Base-by-base conservation (phyloP, 2,888 invertebrate genomes). In the Acronicta psi region DNA sequence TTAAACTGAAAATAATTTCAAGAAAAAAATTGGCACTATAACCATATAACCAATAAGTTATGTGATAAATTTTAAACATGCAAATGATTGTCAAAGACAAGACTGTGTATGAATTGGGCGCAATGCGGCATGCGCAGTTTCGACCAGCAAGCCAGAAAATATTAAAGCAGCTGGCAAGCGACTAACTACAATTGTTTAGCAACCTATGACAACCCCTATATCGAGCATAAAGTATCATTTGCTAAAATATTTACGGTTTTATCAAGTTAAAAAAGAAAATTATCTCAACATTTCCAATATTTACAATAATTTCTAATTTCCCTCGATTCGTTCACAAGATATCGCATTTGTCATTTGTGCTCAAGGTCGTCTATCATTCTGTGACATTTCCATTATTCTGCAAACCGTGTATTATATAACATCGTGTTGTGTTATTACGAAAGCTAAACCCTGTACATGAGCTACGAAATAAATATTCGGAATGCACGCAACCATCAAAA, bases 401-500 rank as follows among this genome's bases (percentile, higher is more conserved):
- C 64, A 62, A 73, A 38, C 13, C 46, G 36, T 36, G 29, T 37
- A 40, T 62, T 67, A 20, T 53, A 37, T 56, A 73, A 18, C 16
- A 42, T 65, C 44, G 38, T 73, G 75, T 77, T 80, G 79, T 79
- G 83, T 82, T 75, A 71, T 73, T 73, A 72, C 40, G 34, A 75
- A 72, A 59, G 65, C 77, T 75, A 72, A 67, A 54, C 77, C 52
- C 63, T 72, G 69, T 78, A 66, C 59, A 42, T 55, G 55, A 62
- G 47, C 41, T 43, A 44, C 56, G 53, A 47, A 69, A 69, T 72
- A 80, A 84, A 86, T 86, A 82, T 85, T 57, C 79, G 76, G 68
- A 77, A 56, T 67, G 62, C 87, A 87, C 86, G 88, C 87, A 82
- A 86, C 47, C 1, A n/a, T n/a, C 34, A 34, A 34, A 34, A 50